These are phyloP conservation scores for Arrhopalites spinosus DNA, from an alignment of 2,888 invertebrate species.

Conservation along the genomic window DNA sequence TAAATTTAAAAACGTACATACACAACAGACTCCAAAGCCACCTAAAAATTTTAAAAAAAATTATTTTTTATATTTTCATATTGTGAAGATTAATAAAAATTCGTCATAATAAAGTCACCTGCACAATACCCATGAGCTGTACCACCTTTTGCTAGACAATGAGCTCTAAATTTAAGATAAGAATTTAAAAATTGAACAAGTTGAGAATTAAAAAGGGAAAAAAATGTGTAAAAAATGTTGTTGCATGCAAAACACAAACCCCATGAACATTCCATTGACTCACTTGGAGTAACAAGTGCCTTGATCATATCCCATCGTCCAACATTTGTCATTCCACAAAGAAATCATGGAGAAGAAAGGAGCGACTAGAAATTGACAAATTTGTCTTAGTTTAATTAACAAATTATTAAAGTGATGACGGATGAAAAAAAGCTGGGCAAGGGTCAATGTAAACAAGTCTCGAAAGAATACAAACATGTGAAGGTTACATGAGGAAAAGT, in stretches of 20 bases:
- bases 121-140: slow-evolving; percentile 63
- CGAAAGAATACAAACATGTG: no score
- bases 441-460: no score
- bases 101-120: background rate
- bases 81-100: background rate
- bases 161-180: slow-evolving; percentile 56
- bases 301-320: slow-evolving; percentile 51
- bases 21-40: slow-evolving; percentile 75
- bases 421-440: no score
- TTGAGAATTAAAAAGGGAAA: background rate
- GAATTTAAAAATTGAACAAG: background rate
- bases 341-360: slow-evolving; percentile 52
- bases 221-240: no score
- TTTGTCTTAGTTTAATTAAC: no score
- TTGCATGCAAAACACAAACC: no score
- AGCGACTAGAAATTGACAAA: slow-evolving; percentile 26
- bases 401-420: no score
- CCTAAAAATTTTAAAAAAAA: slow-evolving; percentile 66
- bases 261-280: no score
- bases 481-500: no score
- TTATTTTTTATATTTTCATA: background rate
- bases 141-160: slow-evolving; percentile 70
- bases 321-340: slow-evolving; percentile 54
- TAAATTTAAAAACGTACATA: slow-evolving; percentile 66
- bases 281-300: slow-evolving; percentile 51